A percentile compares a stretch with the other conserved stretches of the same genome.
phyloP scores from a whole-genome alignment of 2,888 invertebrate species.

The Lymantria dispar region DNA sequence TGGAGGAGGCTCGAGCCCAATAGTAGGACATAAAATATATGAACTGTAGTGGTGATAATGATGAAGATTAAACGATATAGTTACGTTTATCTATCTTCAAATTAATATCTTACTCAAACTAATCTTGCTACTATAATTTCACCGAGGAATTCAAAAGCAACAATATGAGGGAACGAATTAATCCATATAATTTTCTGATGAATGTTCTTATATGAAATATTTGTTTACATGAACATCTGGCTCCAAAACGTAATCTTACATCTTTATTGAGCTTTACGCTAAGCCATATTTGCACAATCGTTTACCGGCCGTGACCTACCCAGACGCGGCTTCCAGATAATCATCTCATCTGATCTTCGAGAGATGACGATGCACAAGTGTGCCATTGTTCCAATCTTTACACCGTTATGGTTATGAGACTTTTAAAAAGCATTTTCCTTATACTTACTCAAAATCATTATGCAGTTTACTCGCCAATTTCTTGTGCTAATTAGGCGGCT shows the following conservation, averaged over 20 bases:
- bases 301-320: slow-evolving; percentile 51
- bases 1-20: too few relatives aligned
- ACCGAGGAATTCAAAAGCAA: background rate
- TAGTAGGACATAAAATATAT: too few relatives aligned
- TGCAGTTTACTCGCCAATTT: slow-evolving; percentile 28
- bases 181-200: background rate
- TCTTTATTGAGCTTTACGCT: slow-evolving; percentile 37
- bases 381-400: slow-evolving; percentile 34
- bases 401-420: slow-evolving; percentile 30
- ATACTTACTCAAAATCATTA: slow-evolving; percentile 14
- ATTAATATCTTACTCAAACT: too few relatives aligned
- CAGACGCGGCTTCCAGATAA: slow-evolving; percentile 44
- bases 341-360: slow-evolving; percentile 50
- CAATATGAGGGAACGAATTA: background rate
- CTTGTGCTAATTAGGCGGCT: slow-evolving; percentile 27
- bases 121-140: too few relatives aligned
- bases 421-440: slow-evolving; percentile 29
- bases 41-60: too few relatives aligned
- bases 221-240: slow-evolving; percentile 25
- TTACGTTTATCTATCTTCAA: too few relatives aligned
- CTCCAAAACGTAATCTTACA: slow-evolving; percentile 35
- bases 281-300: slow-evolving; percentile 45
- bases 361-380: slow-evolving; percentile 47
- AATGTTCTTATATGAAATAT: background rate
- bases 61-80: too few relatives aligned